Evolutionary conservation across 92 coral and sea anemone genomes (phyloP), one percentile per base, ranked within the genome.

Genomic region (Parazoanthus atlanticus): DNA sequence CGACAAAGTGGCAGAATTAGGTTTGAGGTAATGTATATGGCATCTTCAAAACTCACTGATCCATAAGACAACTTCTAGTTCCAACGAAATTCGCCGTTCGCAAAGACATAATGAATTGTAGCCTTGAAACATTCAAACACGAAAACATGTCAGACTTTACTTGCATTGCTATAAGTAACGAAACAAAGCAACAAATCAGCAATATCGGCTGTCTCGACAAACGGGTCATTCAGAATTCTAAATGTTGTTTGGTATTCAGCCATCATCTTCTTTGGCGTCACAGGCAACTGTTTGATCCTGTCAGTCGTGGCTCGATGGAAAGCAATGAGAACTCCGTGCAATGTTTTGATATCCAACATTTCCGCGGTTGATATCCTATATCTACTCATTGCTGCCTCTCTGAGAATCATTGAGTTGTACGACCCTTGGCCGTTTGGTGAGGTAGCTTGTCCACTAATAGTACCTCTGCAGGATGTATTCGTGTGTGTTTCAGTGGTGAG

Each of bases 291-390:
- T 26, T 78, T 93, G 21, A 86, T 93, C 32, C 69, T 90, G 12
- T 71, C 82, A 12, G 86, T 86, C 2, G 76, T 93, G 32, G 67
- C 84, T 7, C 91, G 92, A 41, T 85, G 90, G 93, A 91, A 89
- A 71, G 86, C 82, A 8, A 86, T 93, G 93, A 80, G 88, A 56
- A 91, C 91, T 11, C 92, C 95, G 1, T 93, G 95, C 78, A 93
- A 91, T 78, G 75, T 85, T 17, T 80, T 91, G 43, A 74, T 91
- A 5, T 83, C 88, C 67, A 93, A 93, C 82, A 93, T 91, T 46
- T 82, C 93, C 15, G 77, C 85, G 31, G 93, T 88, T 12, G 95
- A 91, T 46, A 74, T 93, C 21, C 58, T 88, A n/a, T 67, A 80
- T 31, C 85, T 92, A 16, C 81, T 89, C 19, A 76, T 93, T 13